A percentile compares a stretch with the other conserved stretches of the same genome.
phyloP scores from a whole-genome alignment of 2,797 vertebrate genomes.

The Platalea minor region DNA sequence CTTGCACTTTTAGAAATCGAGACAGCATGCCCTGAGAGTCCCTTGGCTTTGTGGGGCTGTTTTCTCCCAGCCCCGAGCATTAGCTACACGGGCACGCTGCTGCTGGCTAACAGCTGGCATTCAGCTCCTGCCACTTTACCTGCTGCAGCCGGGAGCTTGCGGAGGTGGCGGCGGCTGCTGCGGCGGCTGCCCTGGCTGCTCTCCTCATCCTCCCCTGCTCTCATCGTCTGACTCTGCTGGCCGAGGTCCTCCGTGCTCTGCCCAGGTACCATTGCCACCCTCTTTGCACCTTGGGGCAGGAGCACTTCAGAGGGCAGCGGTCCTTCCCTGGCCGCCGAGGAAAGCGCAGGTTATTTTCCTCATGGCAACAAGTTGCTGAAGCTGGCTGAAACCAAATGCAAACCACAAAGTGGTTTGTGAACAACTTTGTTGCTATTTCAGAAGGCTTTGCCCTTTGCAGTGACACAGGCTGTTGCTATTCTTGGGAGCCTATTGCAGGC shows the following conservation, averaged over 20 bases:
- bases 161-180: background rate
- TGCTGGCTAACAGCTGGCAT: background rate
- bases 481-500: slow-evolving; percentile 78
- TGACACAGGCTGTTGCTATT: slow-evolving; percentile 82
- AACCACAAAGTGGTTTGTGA: slow-evolving; percentile 67
- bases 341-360: background rate
- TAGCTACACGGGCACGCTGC: background rate
- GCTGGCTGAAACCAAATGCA: slow-evolving; percentile 27
- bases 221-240: slow-evolving; percentile 36
- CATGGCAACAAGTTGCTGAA: slow-evolving; percentile 65
- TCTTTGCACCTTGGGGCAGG: background rate
- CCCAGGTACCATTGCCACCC: slow-evolving; percentile 65
- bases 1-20: background rate
- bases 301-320: background rate
- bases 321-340: background rate
- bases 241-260: slow-evolving; percentile 62
- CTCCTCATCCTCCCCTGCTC: slow-evolving; percentile 34
- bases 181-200: background rate
- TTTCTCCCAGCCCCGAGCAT: background rate
- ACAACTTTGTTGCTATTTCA: slow-evolving; percentile 82
- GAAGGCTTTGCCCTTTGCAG: slow-evolving; percentile 81
- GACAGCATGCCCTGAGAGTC: background rate
- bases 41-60: background rate
- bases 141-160: slow-evolving; percentile 46
- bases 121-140: slow-evolving; percentile 56